A percentile compares a stretch with the other conserved stretches of the same genome.
These are phyloP conservation scores for Saguinus imperator DNA, from an alignment of 2,113 vertebrate genomes.

Conservation along the genomic window DNA sequence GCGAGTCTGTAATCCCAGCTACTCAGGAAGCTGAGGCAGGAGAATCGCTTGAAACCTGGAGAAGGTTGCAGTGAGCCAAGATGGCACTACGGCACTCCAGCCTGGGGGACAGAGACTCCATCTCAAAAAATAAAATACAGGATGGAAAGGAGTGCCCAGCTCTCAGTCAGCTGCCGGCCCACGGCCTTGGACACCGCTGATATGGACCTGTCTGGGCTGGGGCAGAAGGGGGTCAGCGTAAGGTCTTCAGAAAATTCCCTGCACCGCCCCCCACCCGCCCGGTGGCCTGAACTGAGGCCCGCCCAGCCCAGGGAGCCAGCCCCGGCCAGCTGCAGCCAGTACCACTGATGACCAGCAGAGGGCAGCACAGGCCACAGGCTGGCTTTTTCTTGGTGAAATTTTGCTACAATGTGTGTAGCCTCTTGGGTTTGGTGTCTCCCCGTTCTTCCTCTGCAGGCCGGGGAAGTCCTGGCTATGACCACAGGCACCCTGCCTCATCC, in stretches of 20 bases:
- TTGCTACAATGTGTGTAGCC: background rate
- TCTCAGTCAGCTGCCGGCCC: background rate
- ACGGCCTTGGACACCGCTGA: accelerated
- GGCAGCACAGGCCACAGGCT: constrained; percentile 57
- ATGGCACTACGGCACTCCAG: too few species aligned
- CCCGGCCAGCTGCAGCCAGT: background rate
- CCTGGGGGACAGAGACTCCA: too few species aligned
- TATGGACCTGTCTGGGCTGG: background rate
- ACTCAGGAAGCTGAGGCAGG: too few species aligned
- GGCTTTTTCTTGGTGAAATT: background rate
- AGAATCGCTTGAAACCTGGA: too few species aligned
- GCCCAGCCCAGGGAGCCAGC: accelerated
- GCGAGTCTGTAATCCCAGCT: too few species aligned
- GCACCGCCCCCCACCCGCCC: accelerated
- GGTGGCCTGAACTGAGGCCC: background rate
- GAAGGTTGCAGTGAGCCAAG: too few species aligned
- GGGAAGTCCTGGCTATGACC: background rate
- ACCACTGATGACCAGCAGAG: constrained; percentile 35
- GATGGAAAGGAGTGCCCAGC: background rate
- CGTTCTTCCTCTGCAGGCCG: background rate
- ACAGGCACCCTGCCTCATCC: background rate
- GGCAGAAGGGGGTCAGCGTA: background rate
- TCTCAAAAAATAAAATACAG: background rate
- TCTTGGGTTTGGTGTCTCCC: background rate
- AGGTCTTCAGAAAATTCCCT: too few species aligned